These are phyloP conservation scores for Callospermophilus lateralis DNA, from an alignment of 2,113 vertebrate genomes.

Conservation along the genomic window DNA sequence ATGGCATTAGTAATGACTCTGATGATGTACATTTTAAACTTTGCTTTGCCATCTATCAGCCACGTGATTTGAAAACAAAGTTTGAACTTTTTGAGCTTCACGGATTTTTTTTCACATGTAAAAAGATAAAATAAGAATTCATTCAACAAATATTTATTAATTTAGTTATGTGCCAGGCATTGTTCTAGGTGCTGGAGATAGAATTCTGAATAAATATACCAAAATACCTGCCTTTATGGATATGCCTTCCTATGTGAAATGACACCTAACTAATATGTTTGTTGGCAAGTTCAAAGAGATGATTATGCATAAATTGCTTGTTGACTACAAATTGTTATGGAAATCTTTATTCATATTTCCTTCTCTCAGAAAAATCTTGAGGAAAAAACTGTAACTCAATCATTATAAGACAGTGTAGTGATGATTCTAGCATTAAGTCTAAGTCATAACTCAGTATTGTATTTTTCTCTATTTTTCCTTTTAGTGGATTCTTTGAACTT, in stretches of 20 bases:
- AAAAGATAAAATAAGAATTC: constrained; percentile 3
- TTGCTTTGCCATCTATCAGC: neutral
- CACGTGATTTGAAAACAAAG: neutral
- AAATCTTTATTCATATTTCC: neutral
- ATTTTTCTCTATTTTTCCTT: constrained; percentile 8
- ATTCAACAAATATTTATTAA: neutral
- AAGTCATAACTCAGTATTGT: constrained; percentile 36
- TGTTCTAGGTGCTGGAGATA: neutral
- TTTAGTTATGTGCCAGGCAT: neutral
- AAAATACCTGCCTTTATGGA: neutral
- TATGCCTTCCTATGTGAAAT: neutral
- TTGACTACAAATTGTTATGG: neutral
- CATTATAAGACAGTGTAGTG: neutral
- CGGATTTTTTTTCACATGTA: neutral
- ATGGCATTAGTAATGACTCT: neutral
- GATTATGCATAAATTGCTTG: neutral
- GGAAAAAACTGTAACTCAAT: neutral
- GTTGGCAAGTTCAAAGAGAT: neutral
- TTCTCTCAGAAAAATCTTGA: neutral
- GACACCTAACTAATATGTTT: neutral
- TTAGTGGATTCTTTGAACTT: constrained; percentile 51
- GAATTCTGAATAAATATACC: neutral
- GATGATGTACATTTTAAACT: neutral
- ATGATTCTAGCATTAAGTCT: neutral
- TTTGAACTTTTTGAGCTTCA: constrained; percentile 15